These are phyloP conservation scores for Fukomys damarensis DNA, from an alignment of 2,113 vertebrate genomes.

Conservation along the genomic window DNA sequence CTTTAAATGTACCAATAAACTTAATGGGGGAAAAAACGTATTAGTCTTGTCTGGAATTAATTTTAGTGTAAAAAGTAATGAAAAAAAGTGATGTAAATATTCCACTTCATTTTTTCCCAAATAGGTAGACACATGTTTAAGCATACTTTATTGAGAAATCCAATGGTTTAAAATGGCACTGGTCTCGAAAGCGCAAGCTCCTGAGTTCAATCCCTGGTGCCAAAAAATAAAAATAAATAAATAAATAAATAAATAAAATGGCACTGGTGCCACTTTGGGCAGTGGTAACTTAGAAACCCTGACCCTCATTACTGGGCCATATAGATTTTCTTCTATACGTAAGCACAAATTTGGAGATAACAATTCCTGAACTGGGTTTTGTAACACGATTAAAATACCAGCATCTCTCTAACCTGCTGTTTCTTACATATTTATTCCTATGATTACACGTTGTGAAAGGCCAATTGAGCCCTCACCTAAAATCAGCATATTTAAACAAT, in stretches of 20 bases:
- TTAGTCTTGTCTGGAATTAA: background rate
- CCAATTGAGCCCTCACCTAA: background rate
- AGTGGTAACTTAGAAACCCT: background rate
- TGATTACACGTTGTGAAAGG: background rate
- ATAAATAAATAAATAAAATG: too few species aligned
- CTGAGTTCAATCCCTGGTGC: too few species aligned
- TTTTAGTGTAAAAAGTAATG: background rate
- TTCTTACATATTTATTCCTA: background rate
- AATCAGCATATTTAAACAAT: background rate
- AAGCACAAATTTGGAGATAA: background rate
- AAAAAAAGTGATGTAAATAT: conserved; percentile 31
- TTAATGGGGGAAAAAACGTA: too few species aligned
- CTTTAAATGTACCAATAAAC: too few species aligned
- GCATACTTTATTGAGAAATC: conserved; percentile 39
- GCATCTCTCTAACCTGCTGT: background rate
- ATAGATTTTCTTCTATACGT: background rate
- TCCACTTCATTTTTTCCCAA: background rate
- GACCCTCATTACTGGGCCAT: background rate
- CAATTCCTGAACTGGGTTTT: background rate
- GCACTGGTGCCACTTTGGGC: background rate
- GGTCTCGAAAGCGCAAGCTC: too few species aligned
- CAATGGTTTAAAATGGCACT: conserved; percentile 18
- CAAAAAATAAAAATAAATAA: too few species aligned
- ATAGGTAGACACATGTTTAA: background rate
- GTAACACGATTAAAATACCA: background rate